These are phyloP conservation scores for Zosterops hypoxanthus DNA, from an alignment of 2,113 vertebrate genomes.

Conservation along the genomic window DNA sequence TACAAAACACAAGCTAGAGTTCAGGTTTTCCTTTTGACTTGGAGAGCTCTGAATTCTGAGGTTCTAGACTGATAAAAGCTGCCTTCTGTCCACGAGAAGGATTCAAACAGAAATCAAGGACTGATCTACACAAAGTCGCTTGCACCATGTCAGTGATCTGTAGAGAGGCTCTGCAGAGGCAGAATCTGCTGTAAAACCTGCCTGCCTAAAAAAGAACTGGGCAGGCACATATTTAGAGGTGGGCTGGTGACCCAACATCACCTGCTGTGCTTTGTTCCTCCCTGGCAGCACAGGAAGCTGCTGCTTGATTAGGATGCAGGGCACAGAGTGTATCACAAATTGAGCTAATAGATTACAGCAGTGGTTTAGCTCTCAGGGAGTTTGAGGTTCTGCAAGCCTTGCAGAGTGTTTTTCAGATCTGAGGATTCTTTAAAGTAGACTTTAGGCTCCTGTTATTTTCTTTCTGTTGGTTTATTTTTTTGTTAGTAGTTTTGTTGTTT, in stretches of 20 bases:
- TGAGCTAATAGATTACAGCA: not conserved
- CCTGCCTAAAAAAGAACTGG: not conserved
- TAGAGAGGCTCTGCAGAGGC: not conserved
- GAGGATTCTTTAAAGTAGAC: not conserved
- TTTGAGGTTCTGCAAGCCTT: not conserved
- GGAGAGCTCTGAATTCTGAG: not conserved
- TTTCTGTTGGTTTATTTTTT: not conserved
- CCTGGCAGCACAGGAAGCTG: not conserved
- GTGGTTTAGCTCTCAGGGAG: not conserved
- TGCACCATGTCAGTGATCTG: fast-evolving
- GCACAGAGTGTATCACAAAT: not conserved
- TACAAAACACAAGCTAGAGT: not conserved
- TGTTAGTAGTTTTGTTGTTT: not conserved
- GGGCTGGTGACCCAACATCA: not conserved
- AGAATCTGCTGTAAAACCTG: not conserved
- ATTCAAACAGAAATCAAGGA: not conserved
- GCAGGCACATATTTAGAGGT: not conserved
- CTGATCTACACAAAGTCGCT: fast-evolving
- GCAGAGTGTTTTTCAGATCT: not conserved
- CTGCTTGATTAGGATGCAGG: not conserved
- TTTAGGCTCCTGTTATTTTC: not conserved
- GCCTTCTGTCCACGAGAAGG: not conserved
- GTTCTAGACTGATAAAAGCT: not conserved
- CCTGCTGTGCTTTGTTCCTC: not conserved
- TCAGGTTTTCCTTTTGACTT: not conserved